Percentiles rank a stretch among this genome's conserved stretches.
Evolutionary conservation across 2,888 invertebrate species (phyloP).

Genomic region (Merodon equestris): DNA sequence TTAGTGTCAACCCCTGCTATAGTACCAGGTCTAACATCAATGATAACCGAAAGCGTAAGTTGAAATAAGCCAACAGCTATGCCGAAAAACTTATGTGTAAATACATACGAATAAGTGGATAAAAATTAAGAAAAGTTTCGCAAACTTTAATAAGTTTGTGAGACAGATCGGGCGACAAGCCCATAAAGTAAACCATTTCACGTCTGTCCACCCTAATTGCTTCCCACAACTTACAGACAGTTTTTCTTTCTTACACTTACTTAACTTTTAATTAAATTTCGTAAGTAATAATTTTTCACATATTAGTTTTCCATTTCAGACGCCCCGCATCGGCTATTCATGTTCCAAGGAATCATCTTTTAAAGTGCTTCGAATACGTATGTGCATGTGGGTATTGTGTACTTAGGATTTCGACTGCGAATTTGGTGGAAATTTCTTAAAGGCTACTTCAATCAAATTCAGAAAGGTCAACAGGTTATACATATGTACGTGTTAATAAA

Average conservation of each 20-base stretch:
- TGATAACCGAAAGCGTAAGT: too few relatives aligned
- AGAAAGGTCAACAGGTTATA: conserved; percentile 23
- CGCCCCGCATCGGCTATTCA: too few relatives aligned
- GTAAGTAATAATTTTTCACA: conserved; percentile 54
- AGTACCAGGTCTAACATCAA: too few relatives aligned
- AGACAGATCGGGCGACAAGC: conserved; percentile 27
- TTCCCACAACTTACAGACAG: conserved; percentile 14
- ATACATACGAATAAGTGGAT: not conserved
- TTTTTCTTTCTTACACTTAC: conserved; percentile 17
- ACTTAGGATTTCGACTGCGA: not conserved
- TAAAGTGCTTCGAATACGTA: too few relatives aligned
- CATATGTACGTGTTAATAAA: too few relatives aligned
- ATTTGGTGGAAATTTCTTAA: conserved; percentile 15
- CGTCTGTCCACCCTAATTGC: conserved; percentile 31
- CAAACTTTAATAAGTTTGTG: conserved; percentile 26
- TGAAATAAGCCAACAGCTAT: too few relatives aligned
- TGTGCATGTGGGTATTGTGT: conserved; percentile 1
- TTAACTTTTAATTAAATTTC: conserved; percentile 62
- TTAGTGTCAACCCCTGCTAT: too few relatives aligned
- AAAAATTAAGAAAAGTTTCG: conserved; percentile 38
- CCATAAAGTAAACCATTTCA: conserved; percentile 29
- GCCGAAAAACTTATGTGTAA: not conserved
- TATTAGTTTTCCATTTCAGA: conserved; percentile 35
- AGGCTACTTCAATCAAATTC: conserved; percentile 10
- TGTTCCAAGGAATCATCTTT: too few relatives aligned